Evolutionary conservation across 2,888 invertebrate species (phyloP).

Genomic region (Phortica magna): DNA sequence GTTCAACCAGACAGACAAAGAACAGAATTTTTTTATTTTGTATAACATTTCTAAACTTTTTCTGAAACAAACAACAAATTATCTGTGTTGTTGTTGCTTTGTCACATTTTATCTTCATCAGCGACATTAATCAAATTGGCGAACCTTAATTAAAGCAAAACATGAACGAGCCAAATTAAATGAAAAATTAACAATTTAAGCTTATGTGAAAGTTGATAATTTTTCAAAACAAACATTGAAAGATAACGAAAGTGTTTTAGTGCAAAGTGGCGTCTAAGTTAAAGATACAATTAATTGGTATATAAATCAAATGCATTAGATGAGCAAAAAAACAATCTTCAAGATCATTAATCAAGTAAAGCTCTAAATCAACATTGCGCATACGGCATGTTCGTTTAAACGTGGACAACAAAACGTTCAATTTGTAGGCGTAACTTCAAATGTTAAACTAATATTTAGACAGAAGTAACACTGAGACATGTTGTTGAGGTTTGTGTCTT

Average conservation of each 20-base stretch:
- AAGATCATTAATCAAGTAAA: no score
- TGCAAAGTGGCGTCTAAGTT: background rate
- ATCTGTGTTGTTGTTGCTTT: background rate
- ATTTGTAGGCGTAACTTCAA: no score
- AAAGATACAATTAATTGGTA: background rate
- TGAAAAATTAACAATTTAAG: background rate
- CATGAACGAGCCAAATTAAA: background rate
- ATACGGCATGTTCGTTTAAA: background rate
- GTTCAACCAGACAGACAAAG: no score
- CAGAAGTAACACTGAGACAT: background rate
- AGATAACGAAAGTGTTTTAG: background rate
- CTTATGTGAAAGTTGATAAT: background rate
- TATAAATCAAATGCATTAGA: conserved; percentile 1
- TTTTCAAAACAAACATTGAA: background rate
- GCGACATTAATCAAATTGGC: background rate
- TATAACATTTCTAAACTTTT: no score
- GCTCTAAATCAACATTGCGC: background rate
- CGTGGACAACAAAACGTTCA: no score
- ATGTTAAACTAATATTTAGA: no score
- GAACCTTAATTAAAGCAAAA: background rate
- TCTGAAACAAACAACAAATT: no score
- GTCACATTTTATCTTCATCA: background rate
- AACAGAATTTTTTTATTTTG: no score
- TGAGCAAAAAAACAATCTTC: no score
- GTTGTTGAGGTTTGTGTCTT: background rate